Evolutionary conservation across 2,113 vertebrate genomes (phyloP), one percentile per base, ranked within the genome.

Genomic region (Hassar affinis): DNA sequence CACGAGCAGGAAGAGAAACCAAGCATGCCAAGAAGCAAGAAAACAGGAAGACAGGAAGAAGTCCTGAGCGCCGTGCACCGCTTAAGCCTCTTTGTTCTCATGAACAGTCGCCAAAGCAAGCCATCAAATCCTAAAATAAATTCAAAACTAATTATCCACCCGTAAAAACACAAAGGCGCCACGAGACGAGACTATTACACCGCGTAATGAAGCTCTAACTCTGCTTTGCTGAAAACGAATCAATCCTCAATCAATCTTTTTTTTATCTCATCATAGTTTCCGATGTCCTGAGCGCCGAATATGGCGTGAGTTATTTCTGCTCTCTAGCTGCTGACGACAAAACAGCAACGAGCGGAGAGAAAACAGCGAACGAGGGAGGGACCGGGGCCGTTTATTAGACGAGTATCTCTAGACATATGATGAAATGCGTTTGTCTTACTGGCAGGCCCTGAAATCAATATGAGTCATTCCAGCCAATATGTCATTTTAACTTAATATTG

Each of bases 401-500:
- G n/a, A 54, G 79, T 75, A 85, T 69, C 79, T 30, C 61, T 12
- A 30, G 15, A 78, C 38, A 27, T 27, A 88, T 89, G 92, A 93
- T 91, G 84, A 90, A 91, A 87, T 62, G 64, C 71, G 51, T 38
- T 25, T 42, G 83, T 89, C 85, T 88, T 88, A 85, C 84, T 54
- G 86, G 81, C 57, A 27, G 87, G 88, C 87, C 88, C 42, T 18
- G 76, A 89, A 90, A 91, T 93, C 89, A 85, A 80, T 90, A 86
- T 38, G 64, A 49, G 88, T 89, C 85, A 52, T 89, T 87, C 80
- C 82, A 76, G 85, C 61, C 80, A 76, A 92, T 93, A 83, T 86
- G 91, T 93, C 90, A 90, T 87, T 90, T 88, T 51, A 85, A 87
- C 80, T 79, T 78, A 90, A 89, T 89, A 82, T 54, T 62, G 45